These are phyloP conservation scores for Erebia epiphron DNA, from an alignment of 2,888 invertebrate genomes.

Conservation along the genomic window DNA sequence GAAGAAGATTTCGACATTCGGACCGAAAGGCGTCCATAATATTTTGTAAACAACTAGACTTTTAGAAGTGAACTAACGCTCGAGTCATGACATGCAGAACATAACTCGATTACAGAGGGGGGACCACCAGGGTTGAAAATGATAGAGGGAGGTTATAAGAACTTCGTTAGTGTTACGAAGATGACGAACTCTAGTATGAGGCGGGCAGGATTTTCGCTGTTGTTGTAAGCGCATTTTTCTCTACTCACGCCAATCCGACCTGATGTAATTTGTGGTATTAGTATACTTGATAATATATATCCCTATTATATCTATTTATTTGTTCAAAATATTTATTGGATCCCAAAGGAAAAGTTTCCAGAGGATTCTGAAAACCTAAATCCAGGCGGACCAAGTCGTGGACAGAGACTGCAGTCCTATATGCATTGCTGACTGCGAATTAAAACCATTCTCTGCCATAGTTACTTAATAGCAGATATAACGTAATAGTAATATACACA, in stretches of 20 bases:
- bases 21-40: neutral
- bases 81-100: constrained; percentile 74
- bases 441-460: too few species aligned
- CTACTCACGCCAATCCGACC: neutral
- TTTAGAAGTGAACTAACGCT: constrained; percentile 39
- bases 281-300: too few species aligned
- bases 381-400: too few species aligned
- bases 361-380: too few species aligned
- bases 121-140: constrained; percentile 48
- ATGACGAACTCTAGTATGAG: constrained; percentile 75
- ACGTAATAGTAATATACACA: too few species aligned
- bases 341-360: too few species aligned
- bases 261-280: too few species aligned
- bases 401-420: too few species aligned
- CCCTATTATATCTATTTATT: too few species aligned
- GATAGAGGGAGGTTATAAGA: constrained; percentile 73
- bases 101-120: constrained; percentile 72
- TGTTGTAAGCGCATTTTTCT: constrained; percentile 57
- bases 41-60: neutral
- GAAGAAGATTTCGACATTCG: neutral
- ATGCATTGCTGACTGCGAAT: too few species aligned
- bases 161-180: constrained; percentile 80
- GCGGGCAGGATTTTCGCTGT: constrained; percentile 72
- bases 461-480: too few species aligned
- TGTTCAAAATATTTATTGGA: too few species aligned